Base-by-base conservation (phyloP, 2,888 invertebrate genomes). In the Sceliomorpha sp. region DNA sequence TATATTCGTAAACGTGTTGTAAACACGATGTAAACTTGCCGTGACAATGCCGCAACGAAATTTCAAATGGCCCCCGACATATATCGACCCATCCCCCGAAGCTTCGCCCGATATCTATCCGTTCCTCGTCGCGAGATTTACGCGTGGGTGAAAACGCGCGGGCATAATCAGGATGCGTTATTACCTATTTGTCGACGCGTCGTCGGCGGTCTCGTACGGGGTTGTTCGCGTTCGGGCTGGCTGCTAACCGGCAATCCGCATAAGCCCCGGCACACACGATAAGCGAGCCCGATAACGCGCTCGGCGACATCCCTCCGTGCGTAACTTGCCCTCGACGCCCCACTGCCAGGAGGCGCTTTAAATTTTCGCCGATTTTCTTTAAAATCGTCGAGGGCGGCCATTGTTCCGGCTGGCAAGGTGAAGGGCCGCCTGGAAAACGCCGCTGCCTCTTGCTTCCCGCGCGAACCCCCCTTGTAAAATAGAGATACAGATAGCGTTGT, bases 261-360 rank as follows among this genome's bases (percentile, higher is more conserved):
- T 86, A 87, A 86, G 85, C n/a, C 83, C 76, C 82, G 70, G 77
- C 80, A 80, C 83, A 80, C 79, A 79, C 83, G 87, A 86, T 87
- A 87, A 87, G 86, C 87, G 82, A 71, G n/a, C 53, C 80, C 84
- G 87, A 86, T 86, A 87, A 84, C 85, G 70, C n/a, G n/a, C n/a
- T n/a, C n/a, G 74, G 66, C 70, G 68, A 68, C 74, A 59, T 72
- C 70, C 73, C 76, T 74, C 66, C 68, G 66, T 56, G 56, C 55
- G 67, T 48, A 62, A 56, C 70, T 55, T 56, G 40, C 71, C 56
- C 50, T 53, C 45, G 45, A 29, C 51, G 66, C 50, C n/a, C n/a
- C n/a, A n/a, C n/a, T n/a, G n/a, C n/a, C n/a, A n/a, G n/a, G n/a
- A n/a, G n/a, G n/a, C 55, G 82, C 80, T 84, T 80, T 83, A 85